phyloP scores from a whole-genome alignment of 1,140 invertebrate species.

The Drepana arcuata region DNA sequence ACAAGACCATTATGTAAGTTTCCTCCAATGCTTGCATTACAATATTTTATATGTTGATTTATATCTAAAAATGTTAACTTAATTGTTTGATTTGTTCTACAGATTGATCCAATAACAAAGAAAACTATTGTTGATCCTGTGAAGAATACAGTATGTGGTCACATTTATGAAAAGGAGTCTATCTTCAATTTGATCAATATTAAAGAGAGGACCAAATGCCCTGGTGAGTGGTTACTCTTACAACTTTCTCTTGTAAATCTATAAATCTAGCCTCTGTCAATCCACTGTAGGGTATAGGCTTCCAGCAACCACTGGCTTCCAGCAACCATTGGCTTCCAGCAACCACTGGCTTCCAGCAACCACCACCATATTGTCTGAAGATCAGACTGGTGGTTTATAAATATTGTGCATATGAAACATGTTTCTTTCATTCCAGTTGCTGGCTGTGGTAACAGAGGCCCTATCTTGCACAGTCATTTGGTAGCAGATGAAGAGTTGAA shows the following conservation, averaged over 20 bases:
- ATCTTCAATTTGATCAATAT: conserved; percentile 52
- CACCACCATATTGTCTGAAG: too few relatives aligned
- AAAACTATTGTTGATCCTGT: conserved; percentile 68
- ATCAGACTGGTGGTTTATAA: too few relatives aligned
- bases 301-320: too few relatives aligned
- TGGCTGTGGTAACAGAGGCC: conserved; percentile 33
- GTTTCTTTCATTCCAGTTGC: conserved; percentile 32
- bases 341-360: too few relatives aligned
- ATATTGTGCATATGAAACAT: too few relatives aligned
- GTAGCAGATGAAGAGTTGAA: conserved; percentile 32
- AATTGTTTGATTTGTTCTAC: conserved; percentile 9
- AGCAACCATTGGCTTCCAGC: too few relatives aligned
- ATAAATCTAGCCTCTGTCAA: too few relatives aligned
- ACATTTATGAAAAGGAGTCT: conserved; percentile 69
- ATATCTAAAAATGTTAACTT: conserved; percentile 4
- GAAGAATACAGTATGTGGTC: conserved; percentile 70
- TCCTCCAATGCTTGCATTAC: too few relatives aligned
- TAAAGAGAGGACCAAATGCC: conserved; percentile 62
- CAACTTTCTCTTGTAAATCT: too few relatives aligned
- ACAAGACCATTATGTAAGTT: conserved; percentile 41
- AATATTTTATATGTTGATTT: conserved; percentile 3
- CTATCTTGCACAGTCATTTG: conserved; percentile 19
- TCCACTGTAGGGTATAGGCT: too few relatives aligned
- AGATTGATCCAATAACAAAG: conserved; percentile 74
- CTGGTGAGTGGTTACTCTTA: too few relatives aligned